These are phyloP conservation scores for Callipepla squamata DNA, from an alignment of 2,113 vertebrate species.

Conservation along the genomic window DNA sequence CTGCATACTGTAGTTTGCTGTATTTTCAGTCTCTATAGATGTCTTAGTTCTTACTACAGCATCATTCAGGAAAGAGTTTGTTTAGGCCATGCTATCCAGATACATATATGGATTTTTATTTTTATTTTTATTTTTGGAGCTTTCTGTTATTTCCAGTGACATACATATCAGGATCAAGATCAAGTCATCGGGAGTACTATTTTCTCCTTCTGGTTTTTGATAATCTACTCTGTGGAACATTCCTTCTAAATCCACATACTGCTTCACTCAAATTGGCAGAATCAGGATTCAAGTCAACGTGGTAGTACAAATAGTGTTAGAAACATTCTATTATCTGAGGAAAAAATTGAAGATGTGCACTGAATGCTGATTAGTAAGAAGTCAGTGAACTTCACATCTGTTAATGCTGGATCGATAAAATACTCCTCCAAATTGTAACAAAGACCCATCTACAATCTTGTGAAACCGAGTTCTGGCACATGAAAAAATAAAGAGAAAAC, in stretches of 20 bases:
- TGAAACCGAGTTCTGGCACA: background rate
- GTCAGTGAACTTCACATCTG: background rate
- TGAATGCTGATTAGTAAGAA: conserved; percentile 6
- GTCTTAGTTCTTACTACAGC: background rate
- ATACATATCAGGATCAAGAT: background rate
- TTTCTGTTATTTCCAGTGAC: background rate
- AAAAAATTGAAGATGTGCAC: background rate
- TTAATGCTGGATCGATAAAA: background rate
- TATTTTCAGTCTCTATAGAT: background rate
- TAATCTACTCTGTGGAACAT: conserved; percentile 8
- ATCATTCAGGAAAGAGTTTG: background rate
- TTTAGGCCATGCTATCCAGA: background rate
- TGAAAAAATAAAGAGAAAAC: background rate
- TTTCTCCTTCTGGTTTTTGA: conserved; percentile 7
- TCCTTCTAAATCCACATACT: background rate
- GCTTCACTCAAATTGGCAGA: background rate
- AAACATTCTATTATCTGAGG: background rate
- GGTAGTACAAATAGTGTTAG: background rate
- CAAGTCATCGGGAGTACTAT: conserved; percentile 19
- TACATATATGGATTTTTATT: background rate
- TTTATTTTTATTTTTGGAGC: background rate
- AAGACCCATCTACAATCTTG: background rate
- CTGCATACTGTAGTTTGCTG: background rate
- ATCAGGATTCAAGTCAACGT: background rate
- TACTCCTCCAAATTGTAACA: background rate